Evolutionary conservation across 2,113 vertebrate species (phyloP).

Genomic region (Sceloporus tristichus): DNA sequence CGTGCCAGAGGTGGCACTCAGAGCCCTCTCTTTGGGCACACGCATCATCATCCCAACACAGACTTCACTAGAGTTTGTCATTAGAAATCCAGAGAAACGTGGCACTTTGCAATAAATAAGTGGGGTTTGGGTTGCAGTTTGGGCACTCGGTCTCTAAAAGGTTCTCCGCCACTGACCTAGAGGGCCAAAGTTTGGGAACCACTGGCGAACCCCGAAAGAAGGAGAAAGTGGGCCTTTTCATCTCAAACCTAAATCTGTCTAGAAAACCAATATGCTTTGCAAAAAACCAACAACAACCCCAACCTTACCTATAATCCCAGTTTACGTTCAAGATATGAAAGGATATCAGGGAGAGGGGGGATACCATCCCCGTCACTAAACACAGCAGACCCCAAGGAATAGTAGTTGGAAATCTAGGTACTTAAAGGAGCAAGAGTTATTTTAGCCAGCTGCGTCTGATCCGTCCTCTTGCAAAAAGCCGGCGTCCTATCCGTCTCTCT

Average conservation of each 20-base stretch:
- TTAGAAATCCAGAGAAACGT: too few relatives aligned
- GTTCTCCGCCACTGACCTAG: too few relatives aligned
- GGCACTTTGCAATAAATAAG: too few relatives aligned
- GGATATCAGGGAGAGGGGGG: neutral
- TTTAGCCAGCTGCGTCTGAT: conserved; percentile 3
- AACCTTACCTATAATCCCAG: neutral
- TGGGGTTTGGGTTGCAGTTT: too few relatives aligned
- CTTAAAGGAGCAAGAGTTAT: conserved; percentile 13
- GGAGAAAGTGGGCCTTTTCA: neutral
- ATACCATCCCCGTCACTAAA: neutral
- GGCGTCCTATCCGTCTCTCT: neutral
- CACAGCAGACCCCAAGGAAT: neutral
- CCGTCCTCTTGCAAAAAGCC: conserved; percentile 60
- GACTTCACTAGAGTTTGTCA: too few relatives aligned
- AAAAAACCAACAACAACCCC: neutral
- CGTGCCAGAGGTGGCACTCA: too few relatives aligned
- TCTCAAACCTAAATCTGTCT: neutral
- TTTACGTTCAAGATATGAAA: neutral
- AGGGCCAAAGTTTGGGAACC: too few relatives aligned
- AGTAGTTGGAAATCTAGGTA: conserved; percentile 25
- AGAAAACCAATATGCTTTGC: neutral
- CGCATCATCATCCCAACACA: too few relatives aligned
- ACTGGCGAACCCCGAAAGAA: too few relatives aligned
- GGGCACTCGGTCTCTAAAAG: too few relatives aligned
- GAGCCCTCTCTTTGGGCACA: too few relatives aligned